These are phyloP conservation scores for Lycocorax pyrrhopterus DNA, from an alignment of 2,113 vertebrate genomes.

Conservation along the genomic window DNA sequence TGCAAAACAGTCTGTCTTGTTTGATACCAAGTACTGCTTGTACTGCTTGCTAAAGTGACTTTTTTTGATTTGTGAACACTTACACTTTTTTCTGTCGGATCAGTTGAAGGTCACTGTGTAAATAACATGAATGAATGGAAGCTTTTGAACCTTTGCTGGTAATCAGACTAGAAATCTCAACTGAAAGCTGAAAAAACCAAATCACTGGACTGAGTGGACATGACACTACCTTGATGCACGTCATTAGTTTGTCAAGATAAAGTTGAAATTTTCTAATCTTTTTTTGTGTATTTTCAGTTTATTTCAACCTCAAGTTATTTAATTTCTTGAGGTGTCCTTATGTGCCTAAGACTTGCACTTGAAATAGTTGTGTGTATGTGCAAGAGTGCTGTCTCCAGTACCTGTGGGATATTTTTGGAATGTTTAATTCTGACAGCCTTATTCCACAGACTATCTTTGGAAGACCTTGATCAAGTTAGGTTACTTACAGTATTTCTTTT, in stretches of 20 bases:
- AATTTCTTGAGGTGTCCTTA: not conserved
- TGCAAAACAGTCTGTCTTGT: not conserved
- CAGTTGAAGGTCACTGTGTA: not conserved
- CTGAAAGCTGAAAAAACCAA: not conserved
- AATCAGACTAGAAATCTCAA: not conserved
- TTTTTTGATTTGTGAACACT: not conserved
- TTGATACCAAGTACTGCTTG: not conserved
- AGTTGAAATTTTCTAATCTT: not conserved
- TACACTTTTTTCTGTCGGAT: not conserved
- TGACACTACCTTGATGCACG: not conserved
- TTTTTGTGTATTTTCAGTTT: not conserved
- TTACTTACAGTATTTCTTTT: not conserved
- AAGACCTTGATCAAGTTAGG: not conserved
- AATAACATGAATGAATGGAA: not conserved
- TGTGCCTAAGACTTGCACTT: not conserved
- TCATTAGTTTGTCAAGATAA: not conserved
- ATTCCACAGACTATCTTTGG: not conserved
- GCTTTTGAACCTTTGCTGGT: not conserved
- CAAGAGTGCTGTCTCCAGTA: not conserved
- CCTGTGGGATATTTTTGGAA: not conserved
- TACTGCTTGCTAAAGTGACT: not conserved
- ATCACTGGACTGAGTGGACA: not conserved
- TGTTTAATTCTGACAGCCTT: not conserved
- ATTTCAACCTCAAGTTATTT: not conserved
- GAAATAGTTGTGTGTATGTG: not conserved